phyloP scores from a whole-genome alignment of 2,113 vertebrate species.

The Meriones unguiculatus region DNA sequence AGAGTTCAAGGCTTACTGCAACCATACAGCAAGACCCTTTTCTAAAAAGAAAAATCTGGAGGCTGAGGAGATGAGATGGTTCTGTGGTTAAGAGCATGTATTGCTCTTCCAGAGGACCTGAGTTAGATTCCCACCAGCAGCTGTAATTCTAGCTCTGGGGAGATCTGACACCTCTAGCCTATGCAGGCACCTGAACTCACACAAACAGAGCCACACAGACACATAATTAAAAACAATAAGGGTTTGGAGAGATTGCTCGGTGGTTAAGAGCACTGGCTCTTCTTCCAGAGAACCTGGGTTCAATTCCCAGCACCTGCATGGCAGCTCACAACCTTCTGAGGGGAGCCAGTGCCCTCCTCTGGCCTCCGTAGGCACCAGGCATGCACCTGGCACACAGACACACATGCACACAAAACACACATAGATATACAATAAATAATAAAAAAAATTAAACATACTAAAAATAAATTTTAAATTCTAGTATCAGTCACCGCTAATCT shows the following conservation, averaged over 20 bases:
- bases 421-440: too few species aligned
- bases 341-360: too few species aligned
- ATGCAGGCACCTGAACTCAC: background rate
- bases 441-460: too few species aligned
- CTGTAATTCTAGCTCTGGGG: background rate
- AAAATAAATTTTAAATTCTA: too few species aligned
- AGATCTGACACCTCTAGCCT: background rate
- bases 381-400: too few species aligned
- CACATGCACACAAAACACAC: too few species aligned
- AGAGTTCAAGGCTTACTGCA: background rate
- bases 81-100: background rate
- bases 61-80: background rate
- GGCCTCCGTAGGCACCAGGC: too few species aligned
- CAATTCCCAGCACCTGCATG: too few species aligned
- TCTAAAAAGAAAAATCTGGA: background rate
- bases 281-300: too few species aligned
- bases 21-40: background rate
- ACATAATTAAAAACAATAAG: background rate
- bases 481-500: too few species aligned
- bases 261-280: too few species aligned
- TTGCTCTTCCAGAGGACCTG: background rate
- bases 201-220: background rate
- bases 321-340: too few species aligned
- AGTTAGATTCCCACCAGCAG: background rate
- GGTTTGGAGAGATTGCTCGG: background rate